Conservation (phyloP, 2,888 invertebrate species). For the Meteorus colon region DNA sequence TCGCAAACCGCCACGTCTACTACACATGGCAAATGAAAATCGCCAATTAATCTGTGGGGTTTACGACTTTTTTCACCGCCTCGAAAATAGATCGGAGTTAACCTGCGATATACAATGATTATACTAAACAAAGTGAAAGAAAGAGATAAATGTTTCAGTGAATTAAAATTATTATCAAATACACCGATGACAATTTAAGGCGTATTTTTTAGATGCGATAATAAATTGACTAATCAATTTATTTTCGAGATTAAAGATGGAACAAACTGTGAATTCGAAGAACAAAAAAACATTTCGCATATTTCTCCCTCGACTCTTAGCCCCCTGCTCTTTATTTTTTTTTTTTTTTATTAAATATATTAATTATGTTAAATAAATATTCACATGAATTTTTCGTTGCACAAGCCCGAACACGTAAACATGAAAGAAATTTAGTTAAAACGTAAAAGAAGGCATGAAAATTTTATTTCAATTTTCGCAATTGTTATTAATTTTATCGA, state of each 20-base stretch:
- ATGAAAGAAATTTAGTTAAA: neutral
- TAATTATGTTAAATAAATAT: constrained; percentile 55
- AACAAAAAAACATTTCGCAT: neutral
- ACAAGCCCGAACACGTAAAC: neutral
- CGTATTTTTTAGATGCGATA: constrained; percentile 67
- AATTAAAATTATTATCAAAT: neutral
- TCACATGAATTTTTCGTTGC: constrained; percentile 57
- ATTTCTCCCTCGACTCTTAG: neutral
- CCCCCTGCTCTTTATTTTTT: neutral
- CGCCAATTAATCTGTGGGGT: constrained; percentile 27
- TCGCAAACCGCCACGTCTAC: constrained; percentile 29
- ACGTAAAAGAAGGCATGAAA: neutral
- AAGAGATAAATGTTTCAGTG: neutral
- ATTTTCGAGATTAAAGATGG: neutral
- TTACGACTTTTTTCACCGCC: constrained; percentile 26
- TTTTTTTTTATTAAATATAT: constrained; percentile 46
- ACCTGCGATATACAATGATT: constrained; percentile 58
- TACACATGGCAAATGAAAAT: constrained; percentile 39
- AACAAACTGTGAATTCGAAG: neutral
- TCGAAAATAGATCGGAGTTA: constrained; percentile 47
- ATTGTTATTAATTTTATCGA: neutral
- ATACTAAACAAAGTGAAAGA: constrained; percentile 37
- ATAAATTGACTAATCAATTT: neutral
- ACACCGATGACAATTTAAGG: constrained; percentile 66
- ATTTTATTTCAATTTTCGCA: neutral